A percentile compares a stretch with the other conserved stretches of the same genome.
These are phyloP conservation scores for Catharus bicknelli DNA, from an alignment of 2,113 vertebrate species.

Conservation along the genomic window DNA sequence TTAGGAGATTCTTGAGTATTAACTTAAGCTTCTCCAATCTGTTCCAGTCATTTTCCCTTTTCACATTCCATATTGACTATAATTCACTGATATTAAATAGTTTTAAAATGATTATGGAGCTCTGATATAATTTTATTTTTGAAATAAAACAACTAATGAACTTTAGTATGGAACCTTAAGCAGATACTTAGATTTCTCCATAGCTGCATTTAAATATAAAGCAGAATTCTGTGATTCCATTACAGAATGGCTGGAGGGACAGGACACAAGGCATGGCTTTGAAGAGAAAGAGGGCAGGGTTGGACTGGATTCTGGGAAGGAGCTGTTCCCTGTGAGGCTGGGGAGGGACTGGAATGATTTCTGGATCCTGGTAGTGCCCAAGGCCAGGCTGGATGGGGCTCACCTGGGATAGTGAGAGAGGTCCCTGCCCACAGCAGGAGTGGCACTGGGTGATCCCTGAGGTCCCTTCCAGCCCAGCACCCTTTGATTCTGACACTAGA, in stretches of 20 bases:
- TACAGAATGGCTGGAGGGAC: not conserved
- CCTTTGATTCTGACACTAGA: rapidly evolving
- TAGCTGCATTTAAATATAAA: not conserved
- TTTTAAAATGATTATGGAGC: not conserved
- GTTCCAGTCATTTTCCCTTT: not conserved
- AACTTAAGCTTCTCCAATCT: not conserved
- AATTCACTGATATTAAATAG: not conserved
- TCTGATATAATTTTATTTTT: not conserved
- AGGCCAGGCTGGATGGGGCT: not conserved
- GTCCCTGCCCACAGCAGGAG: not conserved
- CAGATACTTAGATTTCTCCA: not conserved
- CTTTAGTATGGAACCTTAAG: not conserved
- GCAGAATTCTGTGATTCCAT: not conserved
- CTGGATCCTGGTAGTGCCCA: not conserved
- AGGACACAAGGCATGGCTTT: not conserved
- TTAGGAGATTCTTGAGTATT: not conserved
- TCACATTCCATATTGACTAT: not conserved
- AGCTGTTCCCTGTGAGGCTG: not conserved
- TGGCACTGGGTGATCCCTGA: not conserved
- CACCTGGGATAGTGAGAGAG: rapidly evolving
- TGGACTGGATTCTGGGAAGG: not conserved
- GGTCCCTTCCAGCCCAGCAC: not conserved
- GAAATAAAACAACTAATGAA: not conserved
- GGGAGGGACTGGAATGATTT: not conserved
- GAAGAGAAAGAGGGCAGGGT: not conserved